Evolutionary conservation across 1,140 invertebrate genomes (phyloP), one percentile per base, ranked within the genome.

Genomic region (Magallana ariakensis): DNA sequence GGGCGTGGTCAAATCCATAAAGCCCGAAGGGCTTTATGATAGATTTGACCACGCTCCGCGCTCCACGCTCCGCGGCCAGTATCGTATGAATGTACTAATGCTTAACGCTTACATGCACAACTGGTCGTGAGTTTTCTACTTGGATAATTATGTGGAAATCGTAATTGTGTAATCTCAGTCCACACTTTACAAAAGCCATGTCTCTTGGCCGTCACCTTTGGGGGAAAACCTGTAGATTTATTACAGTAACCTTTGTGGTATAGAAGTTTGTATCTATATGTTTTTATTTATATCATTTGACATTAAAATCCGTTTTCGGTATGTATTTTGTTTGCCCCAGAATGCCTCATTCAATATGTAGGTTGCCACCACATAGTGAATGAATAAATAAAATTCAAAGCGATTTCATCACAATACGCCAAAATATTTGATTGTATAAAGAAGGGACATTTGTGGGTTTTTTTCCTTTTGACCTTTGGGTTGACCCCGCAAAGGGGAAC

Each of bases 231-330:
- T 3, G 3, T 13, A 58, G 57, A 58, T 58, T 58, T 58, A 58
- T 58, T 5, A 58, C 57, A 58, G 57, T 58, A 58, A 5, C 57
- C 57, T 58, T 58, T 58, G 57, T 58, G 5, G 57, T 13, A 16
- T 58, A 58, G 57, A 58, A 58, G 57, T 58, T 58, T 58, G 57
- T 58, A 58, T 58, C 57, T 58, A 58, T 58, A 58, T 58, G 10
- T 58, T 58, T 58, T 1, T 58, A 58, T 58, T 5, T 58, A 58
- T 58, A 16, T 58, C 57, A 58, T 1, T 58, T 58, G 57, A 58
- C 5, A 58, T 58, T 58, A 58, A 58, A 58, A 58, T 16, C 57
- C 57, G 57, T 58, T 58, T 58, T 58, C 57, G 57, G 57, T 58
- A 58, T 58, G 57, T 58, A 2, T 58, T 58, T 58, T 58, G 57